phyloP scores from a whole-genome alignment of 35 echinoderm and acorn worm genomes.

The Chiridota heheva region DNA sequence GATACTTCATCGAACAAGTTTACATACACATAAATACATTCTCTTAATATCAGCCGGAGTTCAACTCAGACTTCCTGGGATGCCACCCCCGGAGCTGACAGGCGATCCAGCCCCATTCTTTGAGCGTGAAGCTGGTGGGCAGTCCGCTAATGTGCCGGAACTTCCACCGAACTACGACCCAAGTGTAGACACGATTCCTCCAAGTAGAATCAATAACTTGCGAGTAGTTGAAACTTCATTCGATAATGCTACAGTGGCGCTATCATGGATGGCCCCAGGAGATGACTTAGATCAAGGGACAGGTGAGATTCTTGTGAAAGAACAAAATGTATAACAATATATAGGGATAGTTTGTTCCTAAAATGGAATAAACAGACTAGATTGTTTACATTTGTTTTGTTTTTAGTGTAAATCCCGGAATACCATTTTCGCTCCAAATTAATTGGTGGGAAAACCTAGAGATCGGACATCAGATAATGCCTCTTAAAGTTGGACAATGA shows the following conservation, averaged over 20 bases:
- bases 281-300: conserved; percentile 66
- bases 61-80: conserved; percentile 31
- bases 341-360: too few relatives aligned
- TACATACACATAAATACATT: not conserved
- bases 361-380: not conserved
- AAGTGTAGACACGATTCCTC: conserved; percentile 51
- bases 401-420: not conserved
- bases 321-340: too few relatives aligned
- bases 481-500: not conserved
- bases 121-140: conserved; percentile 27
- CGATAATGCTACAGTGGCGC: conserved; percentile 25
- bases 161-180: conserved; percentile 39
- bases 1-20: not conserved
- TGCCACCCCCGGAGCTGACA: conserved; percentile 13
- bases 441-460: not conserved
- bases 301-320: conserved; percentile 53
- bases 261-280: conserved; percentile 66
- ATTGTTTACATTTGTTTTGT: not conserved
- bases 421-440: not conserved
- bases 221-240: conserved; percentile 40
- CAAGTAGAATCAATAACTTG: conserved; percentile 50
- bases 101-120: conserved; percentile 38
- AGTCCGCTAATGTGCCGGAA: conserved; percentile 36
- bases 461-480: not conserved
- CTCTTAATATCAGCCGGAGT: conserved; percentile 21